phyloP scores from a whole-genome alignment of 2,113 vertebrate species.

The Xiphorhynchus elegans region DNA sequence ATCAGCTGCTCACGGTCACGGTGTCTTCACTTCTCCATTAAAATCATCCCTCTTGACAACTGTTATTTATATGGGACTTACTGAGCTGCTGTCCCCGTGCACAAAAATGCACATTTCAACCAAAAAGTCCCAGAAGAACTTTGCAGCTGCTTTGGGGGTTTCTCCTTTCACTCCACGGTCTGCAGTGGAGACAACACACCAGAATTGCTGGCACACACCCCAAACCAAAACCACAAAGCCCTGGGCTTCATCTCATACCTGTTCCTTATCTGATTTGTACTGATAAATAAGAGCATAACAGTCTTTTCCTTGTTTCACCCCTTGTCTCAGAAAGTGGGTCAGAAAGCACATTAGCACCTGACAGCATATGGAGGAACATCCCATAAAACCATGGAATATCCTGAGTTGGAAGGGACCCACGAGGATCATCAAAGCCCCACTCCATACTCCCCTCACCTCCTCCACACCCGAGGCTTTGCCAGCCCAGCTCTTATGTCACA shows the following conservation, averaged over 20 bases:
- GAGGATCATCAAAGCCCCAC: not conserved
- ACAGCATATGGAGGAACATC: not conserved
- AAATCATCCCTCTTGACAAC: not conserved
- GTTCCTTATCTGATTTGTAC: not conserved
- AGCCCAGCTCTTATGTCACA: not conserved
- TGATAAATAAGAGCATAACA: not conserved
- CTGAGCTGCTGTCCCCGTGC: not conserved
- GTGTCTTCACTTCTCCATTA: not conserved
- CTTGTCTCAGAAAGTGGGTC: not conserved
- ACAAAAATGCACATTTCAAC: not conserved
- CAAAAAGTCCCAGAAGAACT: not conserved
- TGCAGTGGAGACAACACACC: rapidly evolving
- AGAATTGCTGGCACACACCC: not conserved
- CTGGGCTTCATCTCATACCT: not conserved
- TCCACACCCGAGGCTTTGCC: not conserved
- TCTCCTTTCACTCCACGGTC: not conserved
- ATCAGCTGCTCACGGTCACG: not conserved
- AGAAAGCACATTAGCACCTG: not conserved
- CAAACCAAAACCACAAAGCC: not conserved
- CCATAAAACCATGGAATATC: not conserved
- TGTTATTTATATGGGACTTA: not conserved
- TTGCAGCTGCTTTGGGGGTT: not conserved
- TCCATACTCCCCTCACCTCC: not conserved
- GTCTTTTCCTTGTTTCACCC: not conserved
- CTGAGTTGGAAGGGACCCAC: not conserved